Evolutionary conservation across 2,888 invertebrate genomes (phyloP).

Genomic region (Drosophila prolongata): DNA sequence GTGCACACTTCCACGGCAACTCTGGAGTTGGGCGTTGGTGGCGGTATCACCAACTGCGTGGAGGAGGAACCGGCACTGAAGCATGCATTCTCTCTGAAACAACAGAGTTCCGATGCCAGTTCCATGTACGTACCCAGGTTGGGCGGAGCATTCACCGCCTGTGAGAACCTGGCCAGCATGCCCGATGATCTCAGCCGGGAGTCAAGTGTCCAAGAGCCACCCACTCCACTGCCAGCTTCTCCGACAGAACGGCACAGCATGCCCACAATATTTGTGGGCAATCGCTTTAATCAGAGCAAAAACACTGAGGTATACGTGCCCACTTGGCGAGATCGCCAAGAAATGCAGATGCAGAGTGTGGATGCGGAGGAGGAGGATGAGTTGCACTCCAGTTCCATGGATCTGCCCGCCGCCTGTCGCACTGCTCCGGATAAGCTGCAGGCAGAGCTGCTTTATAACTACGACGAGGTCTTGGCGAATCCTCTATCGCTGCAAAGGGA

Average conservation of each 20-base stretch:
- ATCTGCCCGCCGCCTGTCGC: conserved; percentile 85
- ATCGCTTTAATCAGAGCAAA: conserved; percentile 86
- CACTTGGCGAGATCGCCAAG: conserved; percentile 83
- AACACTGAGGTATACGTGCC: conserved; percentile 86
- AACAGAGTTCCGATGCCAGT: conserved; percentile 87
- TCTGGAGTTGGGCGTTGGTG: conserved; percentile 80
- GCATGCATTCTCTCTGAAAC: conserved; percentile 50
- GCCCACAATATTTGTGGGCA: conserved; percentile 87
- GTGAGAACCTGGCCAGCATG: conserved; percentile 87
- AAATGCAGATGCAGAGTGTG: conserved; percentile 77
- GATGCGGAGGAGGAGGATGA: conserved; percentile 62
- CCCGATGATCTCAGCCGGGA: conserved; percentile 86
- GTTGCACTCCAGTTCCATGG: conserved; percentile 87
- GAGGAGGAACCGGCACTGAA: conserved; percentile 44
- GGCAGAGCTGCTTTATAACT: conserved; percentile 86
- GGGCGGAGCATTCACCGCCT: conserved; percentile 86
- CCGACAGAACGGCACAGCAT: conserved; percentile 87
- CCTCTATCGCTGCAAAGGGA: conserved; percentile 68
- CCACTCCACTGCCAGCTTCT: conserved; percentile 38
- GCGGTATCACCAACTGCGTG: conserved; percentile 60
- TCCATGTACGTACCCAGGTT: conserved; percentile 86
- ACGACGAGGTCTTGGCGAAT: conserved; percentile 66
- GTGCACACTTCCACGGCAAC: conserved; percentile 85
- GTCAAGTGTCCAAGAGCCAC: conserved; percentile 83
- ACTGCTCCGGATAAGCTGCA: conserved; percentile 86